Evolutionary conservation across 2,888 invertebrate genomes (phyloP).

Genomic region (Tricholauxania praeusta): DNA sequence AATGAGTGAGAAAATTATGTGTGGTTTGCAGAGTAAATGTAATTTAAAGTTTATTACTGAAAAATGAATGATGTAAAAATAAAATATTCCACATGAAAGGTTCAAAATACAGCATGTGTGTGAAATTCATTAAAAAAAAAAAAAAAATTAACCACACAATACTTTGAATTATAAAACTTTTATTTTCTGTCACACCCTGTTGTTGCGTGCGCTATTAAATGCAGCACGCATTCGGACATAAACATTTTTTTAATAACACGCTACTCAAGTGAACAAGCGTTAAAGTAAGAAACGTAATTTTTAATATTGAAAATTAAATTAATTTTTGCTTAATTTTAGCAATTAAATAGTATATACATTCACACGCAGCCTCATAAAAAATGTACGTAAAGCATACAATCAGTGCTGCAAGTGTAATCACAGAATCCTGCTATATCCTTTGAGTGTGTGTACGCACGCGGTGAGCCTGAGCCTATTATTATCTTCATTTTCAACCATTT

Average conservation of each 20-base stretch:
- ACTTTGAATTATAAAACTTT: too few species aligned
- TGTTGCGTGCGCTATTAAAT: too few species aligned
- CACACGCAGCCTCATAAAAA: background rate
- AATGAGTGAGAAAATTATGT: background rate
- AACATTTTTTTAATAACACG: too few species aligned
- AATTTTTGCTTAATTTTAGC: slow-evolving; percentile 23
- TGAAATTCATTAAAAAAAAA: too few species aligned
- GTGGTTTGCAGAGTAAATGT: slow-evolving; percentile 6
- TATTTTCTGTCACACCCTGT: too few species aligned
- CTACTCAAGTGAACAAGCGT: too few species aligned
- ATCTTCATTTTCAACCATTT: slow-evolving; percentile 20
- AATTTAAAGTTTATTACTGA: slow-evolving; percentile 14
- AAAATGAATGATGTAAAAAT: background rate
- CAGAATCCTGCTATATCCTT: too few species aligned
- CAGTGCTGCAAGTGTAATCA: background rate
- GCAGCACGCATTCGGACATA: too few species aligned
- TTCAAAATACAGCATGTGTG: too few species aligned
- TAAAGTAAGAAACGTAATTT: background rate
- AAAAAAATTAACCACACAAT: too few species aligned
- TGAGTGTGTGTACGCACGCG: background rate
- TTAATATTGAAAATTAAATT: slow-evolving; percentile 26
- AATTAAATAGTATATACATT: slow-evolving; percentile 17
- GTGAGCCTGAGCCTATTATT: background rate
- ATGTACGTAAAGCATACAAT: background rate
- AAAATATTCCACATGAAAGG: too few species aligned